These are phyloP conservation scores for Rhopilema esculentum DNA, from an alignment of 30 jellyfish, hydroid and myxozoan genomes.

Conservation along the genomic window DNA sequence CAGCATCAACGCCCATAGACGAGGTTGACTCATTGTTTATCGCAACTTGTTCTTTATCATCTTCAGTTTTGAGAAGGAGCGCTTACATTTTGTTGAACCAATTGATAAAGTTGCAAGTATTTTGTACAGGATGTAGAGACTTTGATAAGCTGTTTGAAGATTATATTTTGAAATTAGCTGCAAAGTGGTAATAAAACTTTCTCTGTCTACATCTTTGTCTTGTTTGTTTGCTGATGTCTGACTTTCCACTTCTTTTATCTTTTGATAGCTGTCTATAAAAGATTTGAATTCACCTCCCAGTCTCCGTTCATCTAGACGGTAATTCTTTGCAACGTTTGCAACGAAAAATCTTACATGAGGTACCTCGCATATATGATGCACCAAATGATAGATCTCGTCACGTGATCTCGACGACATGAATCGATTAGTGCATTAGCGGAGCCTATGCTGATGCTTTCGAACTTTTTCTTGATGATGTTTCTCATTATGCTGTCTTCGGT, in stretches of 20 bases:
- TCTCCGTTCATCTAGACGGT: conserved; percentile 29
- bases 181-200: conserved; percentile 34
- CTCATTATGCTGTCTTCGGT: no score
- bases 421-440: no score
- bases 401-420: no score
- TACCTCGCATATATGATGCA: no score
- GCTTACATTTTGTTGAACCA: conserved; percentile 51
- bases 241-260: no score
- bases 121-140: conserved; percentile 47
- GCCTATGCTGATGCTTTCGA: no score
- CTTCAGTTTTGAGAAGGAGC: conserved; percentile 40
- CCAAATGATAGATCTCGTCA: no score
- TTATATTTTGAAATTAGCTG: conserved; percentile 26
- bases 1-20: conserved; percentile 66
- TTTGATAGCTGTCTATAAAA: conserved; percentile 39
- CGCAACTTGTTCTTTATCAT: conserved; percentile 12
- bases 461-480: no score
- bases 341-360: no score
- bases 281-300: conserved; percentile 39
- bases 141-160: conserved; percentile 57
- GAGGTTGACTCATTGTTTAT: conserved; percentile 58
- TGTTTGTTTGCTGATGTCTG: no score
- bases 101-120: conserved; percentile 18
- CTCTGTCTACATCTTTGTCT: no score
- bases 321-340: conserved; percentile 40